These are phyloP conservation scores for Drosophila nigromelanica DNA, from an alignment of 1,140 invertebrate genomes.

Conservation along the genomic window DNA sequence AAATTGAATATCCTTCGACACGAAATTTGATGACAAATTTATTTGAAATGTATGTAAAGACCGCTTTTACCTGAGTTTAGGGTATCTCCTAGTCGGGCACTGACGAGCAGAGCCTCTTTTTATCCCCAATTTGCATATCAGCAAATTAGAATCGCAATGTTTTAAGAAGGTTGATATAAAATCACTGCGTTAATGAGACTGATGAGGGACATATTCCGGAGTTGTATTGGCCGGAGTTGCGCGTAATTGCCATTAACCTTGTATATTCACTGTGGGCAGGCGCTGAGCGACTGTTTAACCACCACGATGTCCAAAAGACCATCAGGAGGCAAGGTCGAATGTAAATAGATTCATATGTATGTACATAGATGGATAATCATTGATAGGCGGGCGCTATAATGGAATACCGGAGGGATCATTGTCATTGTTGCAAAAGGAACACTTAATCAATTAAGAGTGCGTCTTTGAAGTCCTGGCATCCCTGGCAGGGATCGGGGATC, in stretches of 20 bases:
- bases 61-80: too few species aligned
- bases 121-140: neutral
- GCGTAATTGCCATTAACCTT: conserved; percentile 15
- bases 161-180: neutral
- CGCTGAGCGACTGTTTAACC: neutral
- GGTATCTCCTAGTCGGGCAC: too few species aligned
- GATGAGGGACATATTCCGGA: neutral
- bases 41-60: too few species aligned
- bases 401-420: conserved; percentile 12
- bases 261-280: neutral
- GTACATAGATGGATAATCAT: too few species aligned
- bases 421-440: conserved; percentile 8
- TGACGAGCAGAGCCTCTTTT: too few species aligned
- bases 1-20: too few species aligned
- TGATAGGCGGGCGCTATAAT: neutral
- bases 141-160: neutral
- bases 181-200: neutral
- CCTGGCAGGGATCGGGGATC: neutral
- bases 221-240: neutral
- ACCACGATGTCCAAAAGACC: neutral
- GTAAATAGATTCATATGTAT: too few species aligned
- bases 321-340: neutral
- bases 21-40: too few species aligned
- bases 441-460: conserved; percentile 48
- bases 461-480: conserved; percentile 25